Base-by-base conservation (phyloP, 2,113 vertebrate species). In the Diphyllodes magnificus region DNA sequence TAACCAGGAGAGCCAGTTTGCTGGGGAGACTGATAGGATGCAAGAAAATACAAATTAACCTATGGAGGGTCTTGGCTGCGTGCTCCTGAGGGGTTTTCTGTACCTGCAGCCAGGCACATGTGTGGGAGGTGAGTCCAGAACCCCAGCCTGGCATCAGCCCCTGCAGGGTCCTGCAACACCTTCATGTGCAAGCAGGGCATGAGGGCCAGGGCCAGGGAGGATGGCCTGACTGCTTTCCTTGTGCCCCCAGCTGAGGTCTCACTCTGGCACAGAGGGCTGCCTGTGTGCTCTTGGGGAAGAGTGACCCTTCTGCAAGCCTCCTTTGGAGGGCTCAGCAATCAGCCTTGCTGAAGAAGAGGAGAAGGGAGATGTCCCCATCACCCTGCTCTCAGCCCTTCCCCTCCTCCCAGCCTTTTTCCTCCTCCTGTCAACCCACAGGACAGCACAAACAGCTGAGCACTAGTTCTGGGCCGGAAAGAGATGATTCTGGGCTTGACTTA, bases 71-170 rank as follows among this genome's bases (percentile, higher is more conserved):
- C 27, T 61, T 47, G 44, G 35, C 21, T 7, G 0, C 31, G 79
- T 47, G 33, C 15, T 73, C 13, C 31, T 57, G 49, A 33, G 13
- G 15, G 14, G 4, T 25, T 53, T 82, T 42, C 33, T 75, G 27
- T 61, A 35, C 40, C 60, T 49, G 23, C 2, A 31, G 33, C 61
- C 66, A 65, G 27, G 25, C 30, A 40, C 0, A 1, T 16, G 7
- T 10, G 19, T n/a, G 63, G 16, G 40, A 83, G 40, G 8, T 31
- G n/a, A 45, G 18, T 56, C 11, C 59, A 77, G 39, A 85, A 18
- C 5, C n/a, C 23, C 20, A n/a, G 0, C 7, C 18, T 2, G 14
- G 21, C 31, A 39, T 31, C 42, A 22, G 13, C 5, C 35, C 16
- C 54, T 69, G 39, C 0, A 1, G 27, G 12, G 18, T 72, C n/a